Evolutionary conservation across 1,140 invertebrate genomes (phyloP).

Genomic region (Trichomalopsis sarcophagae): DNA sequence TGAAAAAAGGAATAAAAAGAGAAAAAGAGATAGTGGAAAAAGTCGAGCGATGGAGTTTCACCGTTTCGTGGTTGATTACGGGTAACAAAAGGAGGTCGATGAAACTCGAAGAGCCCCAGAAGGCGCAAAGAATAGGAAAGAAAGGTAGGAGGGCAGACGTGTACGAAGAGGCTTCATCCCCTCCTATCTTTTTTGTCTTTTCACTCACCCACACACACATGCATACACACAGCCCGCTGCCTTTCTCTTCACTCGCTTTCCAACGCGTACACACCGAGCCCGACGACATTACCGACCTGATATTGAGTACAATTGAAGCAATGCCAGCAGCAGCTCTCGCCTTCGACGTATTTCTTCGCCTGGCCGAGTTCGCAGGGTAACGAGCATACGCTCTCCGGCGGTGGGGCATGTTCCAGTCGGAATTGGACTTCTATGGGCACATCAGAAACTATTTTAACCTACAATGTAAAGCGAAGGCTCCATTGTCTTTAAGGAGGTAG

Average conservation of each 20-base stretch:
- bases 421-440: conserved; percentile 84
- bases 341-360: conserved; percentile 93
- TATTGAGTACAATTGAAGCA: conserved; percentile 95
- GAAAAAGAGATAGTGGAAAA: conserved; percentile 15
- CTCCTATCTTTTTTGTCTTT: conserved; percentile 22
- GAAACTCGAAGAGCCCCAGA: conserved; percentile 37
- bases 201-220: neutral
- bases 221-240: neutral
- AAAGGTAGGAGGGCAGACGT: neutral
- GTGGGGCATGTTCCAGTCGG: conserved; percentile 82
- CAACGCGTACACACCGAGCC: neutral
- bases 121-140: conserved; percentile 32
- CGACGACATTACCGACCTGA: conserved; percentile 79
- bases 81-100: conserved; percentile 42
- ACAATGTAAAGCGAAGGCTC: conserved; percentile 23
- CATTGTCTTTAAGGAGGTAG: neutral
- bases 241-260: neutral
- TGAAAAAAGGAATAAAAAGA: neutral
- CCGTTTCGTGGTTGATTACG: conserved; percentile 49
- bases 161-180: conserved; percentile 38
- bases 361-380: conserved; percentile 89
- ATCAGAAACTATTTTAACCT: conserved; percentile 38
- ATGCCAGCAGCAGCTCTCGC: conserved; percentile 96
- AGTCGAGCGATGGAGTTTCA: conserved; percentile 42
- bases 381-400: conserved; percentile 92